Evolutionary conservation across 2,797 vertebrate genomes (phyloP), one percentile per base, ranked within the genome.

Genomic region (Oreochromis mossambicus): DNA sequence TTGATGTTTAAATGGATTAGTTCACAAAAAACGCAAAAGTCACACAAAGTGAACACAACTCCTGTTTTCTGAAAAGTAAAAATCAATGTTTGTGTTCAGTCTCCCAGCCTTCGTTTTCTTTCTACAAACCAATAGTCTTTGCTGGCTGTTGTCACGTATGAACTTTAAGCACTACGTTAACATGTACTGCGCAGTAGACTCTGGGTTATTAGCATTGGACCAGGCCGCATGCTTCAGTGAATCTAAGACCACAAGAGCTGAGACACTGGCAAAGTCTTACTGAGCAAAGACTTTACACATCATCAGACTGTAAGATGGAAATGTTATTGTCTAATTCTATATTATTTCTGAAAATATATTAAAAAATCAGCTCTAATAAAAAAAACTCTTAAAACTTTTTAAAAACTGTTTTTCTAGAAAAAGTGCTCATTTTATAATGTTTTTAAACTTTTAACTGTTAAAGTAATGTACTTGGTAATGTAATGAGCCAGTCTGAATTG

Each of bases 401-500:
- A 58, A 58, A 32, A 58, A 34, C 56, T 0, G 8, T 34, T 61
- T 61, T 61, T 34, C 15, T 11, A 11, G 3, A 1, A 61, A 34
- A 61, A 61, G 19, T 34, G 2, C 56, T 61, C 29, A 34, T 34
- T 1, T 54, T 54, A 54, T 54, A 24, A 7, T 6, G 24, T 54
- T 4, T 34, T 34, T 0, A 0, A 34, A 73, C 0, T 19, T 48
- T 73, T 48, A 29, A 17, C 1, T 19, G 15, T 73, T 29, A 73
- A 1, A 32, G 12, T 73, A 19, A 12, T 8, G 43, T 0, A 73
- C 6, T 29, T 29, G 43, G 9, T 17, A 0, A 2, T 7, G 10
- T 8, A 19, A 19, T 1, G 15, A 48, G 6, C 68, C 15, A 46
- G 68, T 5, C 24, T 48, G 68, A 43, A 17, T 17, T 70, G 1